These are phyloP conservation scores for human (Homo sapiens) DNA, from an alignment of 2,113 vertebrate genomes.

Conservation along the genomic window GRCh38 chr9:81518001-81518500, in stretches of 20 bases:
- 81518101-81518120: constrained; percentile 2
- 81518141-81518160: not conserved
- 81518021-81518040: constrained; percentile 9
- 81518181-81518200: not conserved
- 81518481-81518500: not conserved
- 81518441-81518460: constrained; percentile 20
- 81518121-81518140: constrained; percentile 13
- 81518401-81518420: not conserved
- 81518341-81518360: not conserved
- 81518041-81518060: constrained; percentile 20
- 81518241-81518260: not conserved
- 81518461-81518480: constrained; percentile 38
- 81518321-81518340: not conserved
- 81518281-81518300: constrained; percentile 20
- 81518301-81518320: not conserved
- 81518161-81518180: not conserved
- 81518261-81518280: not conserved
- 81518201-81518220: not conserved
- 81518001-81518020: constrained; percentile 8
- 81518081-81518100: constrained; percentile 58
- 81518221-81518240: not conserved
- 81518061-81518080: constrained; percentile 58
- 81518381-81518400: not conserved
- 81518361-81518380: not conserved
- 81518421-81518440: constrained; percentile 24